Evolutionary conservation across 2,113 vertebrate species (phyloP).

Genomic region (Chionomys nivalis): DNA sequence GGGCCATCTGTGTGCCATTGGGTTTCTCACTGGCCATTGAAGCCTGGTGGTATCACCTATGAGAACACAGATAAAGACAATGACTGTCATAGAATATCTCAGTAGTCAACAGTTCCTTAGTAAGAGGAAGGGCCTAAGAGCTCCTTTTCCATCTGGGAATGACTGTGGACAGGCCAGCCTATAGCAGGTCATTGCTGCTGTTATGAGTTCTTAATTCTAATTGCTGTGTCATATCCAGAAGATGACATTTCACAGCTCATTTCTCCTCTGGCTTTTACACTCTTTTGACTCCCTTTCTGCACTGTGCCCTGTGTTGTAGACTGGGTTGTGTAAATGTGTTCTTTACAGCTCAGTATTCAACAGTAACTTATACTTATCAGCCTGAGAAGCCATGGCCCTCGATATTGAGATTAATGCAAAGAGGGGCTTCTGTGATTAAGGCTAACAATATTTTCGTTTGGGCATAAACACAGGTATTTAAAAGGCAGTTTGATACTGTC

Average conservation of each 20-base stretch:
- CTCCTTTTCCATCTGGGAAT: background rate
- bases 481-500: background rate
- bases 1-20: background rate
- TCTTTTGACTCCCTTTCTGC: background rate
- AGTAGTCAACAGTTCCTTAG: too few relatives aligned
- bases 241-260: background rate
- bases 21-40: background rate
- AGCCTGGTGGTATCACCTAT: background rate
- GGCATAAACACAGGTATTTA: background rate
- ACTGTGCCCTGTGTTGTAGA: background rate
- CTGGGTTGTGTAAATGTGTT: background rate
- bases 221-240: background rate
- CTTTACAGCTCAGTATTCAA: background rate
- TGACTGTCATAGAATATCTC: background rate
- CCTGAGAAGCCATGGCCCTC: background rate
- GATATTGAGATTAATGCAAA: background rate
- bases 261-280: background rate
- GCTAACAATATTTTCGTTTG: background rate
- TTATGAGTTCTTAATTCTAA: too few relatives aligned
- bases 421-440: background rate
- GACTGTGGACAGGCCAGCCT: background rate
- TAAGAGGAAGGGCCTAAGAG: background rate
- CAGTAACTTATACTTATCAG: too few relatives aligned
- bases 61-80: background rate
- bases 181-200: background rate